Evolutionary conservation across 1,140 invertebrate genomes (phyloP).

Genomic region (Atta colombica): DNA sequence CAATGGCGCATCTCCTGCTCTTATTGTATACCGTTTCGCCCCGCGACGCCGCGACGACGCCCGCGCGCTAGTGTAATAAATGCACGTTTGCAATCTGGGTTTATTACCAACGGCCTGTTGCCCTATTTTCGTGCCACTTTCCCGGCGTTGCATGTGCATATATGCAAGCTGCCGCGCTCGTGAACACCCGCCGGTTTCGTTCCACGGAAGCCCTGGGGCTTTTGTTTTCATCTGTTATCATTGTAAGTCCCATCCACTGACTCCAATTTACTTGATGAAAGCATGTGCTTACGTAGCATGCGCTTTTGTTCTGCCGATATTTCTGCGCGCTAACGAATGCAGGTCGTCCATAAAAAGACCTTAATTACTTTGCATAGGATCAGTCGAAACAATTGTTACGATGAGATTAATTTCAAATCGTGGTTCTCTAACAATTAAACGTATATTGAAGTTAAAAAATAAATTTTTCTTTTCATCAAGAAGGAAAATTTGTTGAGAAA

Average conservation of each 20-base stretch:
- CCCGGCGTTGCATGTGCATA: constrained; percentile 43
- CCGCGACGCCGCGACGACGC: constrained; percentile 3
- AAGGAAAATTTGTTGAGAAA: neutral
- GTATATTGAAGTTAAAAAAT: neutral
- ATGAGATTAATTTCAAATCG: neutral
- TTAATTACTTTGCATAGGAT: constrained; percentile 10
- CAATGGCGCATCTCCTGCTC: constrained; percentile 66
- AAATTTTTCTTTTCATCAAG: neutral
- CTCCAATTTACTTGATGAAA: constrained; percentile 70
- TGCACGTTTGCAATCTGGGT: constrained; percentile 76
- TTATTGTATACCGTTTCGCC: constrained; percentile 62
- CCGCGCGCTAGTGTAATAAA: constrained; percentile 66
- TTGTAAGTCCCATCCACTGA: constrained; percentile 66
- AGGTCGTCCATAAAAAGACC: constrained; percentile 8
- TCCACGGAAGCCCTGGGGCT: constrained; percentile 51
- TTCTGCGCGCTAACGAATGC: constrained; percentile 17
- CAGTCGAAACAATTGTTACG: neutral
- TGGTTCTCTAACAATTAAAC: neutral
- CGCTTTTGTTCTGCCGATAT: constrained; percentile 46
- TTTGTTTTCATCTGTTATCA: constrained; percentile 69
- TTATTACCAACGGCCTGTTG: constrained; percentile 73
- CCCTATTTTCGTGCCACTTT: constrained; percentile 75
- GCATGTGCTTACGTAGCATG: constrained; percentile 46
- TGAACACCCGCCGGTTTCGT: constrained; percentile 60
- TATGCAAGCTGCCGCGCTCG: constrained; percentile 24